phyloP scores from a whole-genome alignment of 2,888 invertebrate genomes.

The Drosophila infuscata region DNA sequence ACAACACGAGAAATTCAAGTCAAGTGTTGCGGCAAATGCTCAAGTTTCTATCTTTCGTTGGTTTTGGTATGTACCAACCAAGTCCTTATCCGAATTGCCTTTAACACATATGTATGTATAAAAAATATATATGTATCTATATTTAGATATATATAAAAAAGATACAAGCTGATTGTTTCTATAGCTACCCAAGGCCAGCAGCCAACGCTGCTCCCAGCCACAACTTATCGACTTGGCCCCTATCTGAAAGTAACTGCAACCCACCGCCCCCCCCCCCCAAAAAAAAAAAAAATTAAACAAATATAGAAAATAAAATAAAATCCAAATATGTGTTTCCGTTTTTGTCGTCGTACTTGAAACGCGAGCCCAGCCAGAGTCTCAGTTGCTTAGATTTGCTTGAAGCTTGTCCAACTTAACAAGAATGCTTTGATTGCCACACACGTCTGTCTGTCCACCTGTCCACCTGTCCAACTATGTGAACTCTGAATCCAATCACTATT shows the following conservation, averaged over 20 bases:
- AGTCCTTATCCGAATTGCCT: slow-evolving; percentile 15
- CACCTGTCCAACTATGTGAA: not conserved
- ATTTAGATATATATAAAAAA: not conserved
- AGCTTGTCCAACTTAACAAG: not conserved
- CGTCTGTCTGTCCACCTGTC: too few relatives aligned
- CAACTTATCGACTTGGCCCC: slow-evolving; percentile 12
- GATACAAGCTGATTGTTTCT: slow-evolving; percentile 25
- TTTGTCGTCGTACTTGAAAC: not conserved
- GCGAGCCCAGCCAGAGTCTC: not conserved
- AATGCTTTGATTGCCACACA: not conserved
- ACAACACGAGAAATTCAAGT: slow-evolving; percentile 63
- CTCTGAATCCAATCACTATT: not conserved
- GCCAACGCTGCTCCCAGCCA: not conserved
- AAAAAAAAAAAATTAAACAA: not conserved
- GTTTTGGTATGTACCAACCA: slow-evolving; percentile 4
- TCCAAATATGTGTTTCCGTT: not conserved
- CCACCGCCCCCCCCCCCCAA: too few relatives aligned
- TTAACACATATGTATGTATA: slow-evolving; percentile 6
- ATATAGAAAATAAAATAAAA: not conserved
- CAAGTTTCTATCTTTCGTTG: slow-evolving; percentile 37
- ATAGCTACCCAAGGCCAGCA: slow-evolving; percentile 29
- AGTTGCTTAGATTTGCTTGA: not conserved
- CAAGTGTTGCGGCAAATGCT: slow-evolving; percentile 73
- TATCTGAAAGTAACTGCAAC: not conserved
- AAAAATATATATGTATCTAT: not conserved